Conservation (phyloP, 2,888 invertebrate species). For the Teleiodes luculella region DNA sequence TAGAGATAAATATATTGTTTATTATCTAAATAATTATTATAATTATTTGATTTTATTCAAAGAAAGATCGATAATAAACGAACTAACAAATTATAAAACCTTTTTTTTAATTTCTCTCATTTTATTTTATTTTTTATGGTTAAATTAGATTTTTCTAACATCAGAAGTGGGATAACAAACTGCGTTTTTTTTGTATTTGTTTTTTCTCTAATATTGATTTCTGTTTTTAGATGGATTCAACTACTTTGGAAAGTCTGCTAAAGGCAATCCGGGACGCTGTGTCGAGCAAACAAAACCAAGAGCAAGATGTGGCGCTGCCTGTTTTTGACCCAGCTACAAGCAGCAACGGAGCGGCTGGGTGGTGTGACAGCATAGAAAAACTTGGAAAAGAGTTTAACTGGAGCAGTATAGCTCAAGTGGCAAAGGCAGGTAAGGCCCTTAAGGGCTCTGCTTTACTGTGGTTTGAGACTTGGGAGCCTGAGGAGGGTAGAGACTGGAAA, state of each 20-base stretch:
- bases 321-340: constrained; percentile 5
- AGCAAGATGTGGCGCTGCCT: constrained; percentile 9
- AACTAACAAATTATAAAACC: no score
- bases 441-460: constrained; percentile 27
- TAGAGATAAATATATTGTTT: no score
- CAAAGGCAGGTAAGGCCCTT: constrained; percentile 30
- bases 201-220: background rate
- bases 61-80: no score
- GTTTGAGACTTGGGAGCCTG: constrained; percentile 23
- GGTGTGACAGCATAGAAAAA: constrained; percentile 17
- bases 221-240: background rate
- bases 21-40: no score
- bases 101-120: no score
- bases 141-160: constrained; percentile 8
- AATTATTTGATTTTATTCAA: no score
- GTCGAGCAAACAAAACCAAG: background rate
- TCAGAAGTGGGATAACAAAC: constrained; percentile 3
- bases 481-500: constrained; percentile 19
- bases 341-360: constrained; percentile 24
- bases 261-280: constrained; percentile 9
- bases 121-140: no score
- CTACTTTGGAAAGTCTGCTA: background rate
- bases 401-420: constrained; percentile 20
- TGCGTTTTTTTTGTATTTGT: no score
- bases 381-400: constrained; percentile 19